phyloP scores from a whole-genome alignment of 2,888 invertebrate species.

The Oscheius onirici region DNA sequence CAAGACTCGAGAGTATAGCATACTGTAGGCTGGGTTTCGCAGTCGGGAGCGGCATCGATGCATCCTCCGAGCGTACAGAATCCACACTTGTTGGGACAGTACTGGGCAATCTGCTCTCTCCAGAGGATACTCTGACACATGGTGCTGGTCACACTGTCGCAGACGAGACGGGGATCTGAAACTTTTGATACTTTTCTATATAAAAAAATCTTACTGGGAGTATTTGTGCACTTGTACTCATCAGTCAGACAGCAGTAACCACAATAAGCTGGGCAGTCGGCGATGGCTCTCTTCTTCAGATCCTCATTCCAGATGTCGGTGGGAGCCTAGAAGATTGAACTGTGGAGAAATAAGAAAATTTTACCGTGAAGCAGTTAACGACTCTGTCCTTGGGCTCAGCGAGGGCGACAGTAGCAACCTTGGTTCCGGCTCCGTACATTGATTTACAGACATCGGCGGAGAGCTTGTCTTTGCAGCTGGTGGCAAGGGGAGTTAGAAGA shows the following conservation, averaged over 20 bases:
- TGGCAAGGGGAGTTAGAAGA: too few species aligned
- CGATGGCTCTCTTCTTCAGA: not conserved
- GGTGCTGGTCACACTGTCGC: conserved; percentile 10
- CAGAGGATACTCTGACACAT: conserved; percentile 22
- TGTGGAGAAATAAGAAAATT: too few species aligned
- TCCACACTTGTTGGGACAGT: conserved; percentile 29
- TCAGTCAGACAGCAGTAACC: conserved; percentile 15
- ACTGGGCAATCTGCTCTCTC: conserved; percentile 21
- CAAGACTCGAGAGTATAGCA: not conserved
- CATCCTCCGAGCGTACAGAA: conserved; percentile 28
- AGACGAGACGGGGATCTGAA: conserved; percentile 19
- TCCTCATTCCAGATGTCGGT: too few species aligned
- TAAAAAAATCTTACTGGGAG: not conserved
- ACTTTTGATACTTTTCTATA: not conserved
- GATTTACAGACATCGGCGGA: too few species aligned
- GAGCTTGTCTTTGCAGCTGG: too few species aligned
- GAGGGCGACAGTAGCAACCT: too few species aligned
- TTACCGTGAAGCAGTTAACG: too few species aligned
- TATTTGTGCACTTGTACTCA: conserved; percentile 2
- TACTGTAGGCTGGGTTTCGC: not conserved
- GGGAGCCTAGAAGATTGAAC: too few species aligned
- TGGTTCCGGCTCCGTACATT: too few species aligned
- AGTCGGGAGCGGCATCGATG: conserved; percentile 21
- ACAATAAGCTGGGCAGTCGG: not conserved
- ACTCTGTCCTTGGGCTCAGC: too few species aligned